Base-by-base conservation (phyloP, 2,888 invertebrate species). In the Artemia sp. region DNA sequence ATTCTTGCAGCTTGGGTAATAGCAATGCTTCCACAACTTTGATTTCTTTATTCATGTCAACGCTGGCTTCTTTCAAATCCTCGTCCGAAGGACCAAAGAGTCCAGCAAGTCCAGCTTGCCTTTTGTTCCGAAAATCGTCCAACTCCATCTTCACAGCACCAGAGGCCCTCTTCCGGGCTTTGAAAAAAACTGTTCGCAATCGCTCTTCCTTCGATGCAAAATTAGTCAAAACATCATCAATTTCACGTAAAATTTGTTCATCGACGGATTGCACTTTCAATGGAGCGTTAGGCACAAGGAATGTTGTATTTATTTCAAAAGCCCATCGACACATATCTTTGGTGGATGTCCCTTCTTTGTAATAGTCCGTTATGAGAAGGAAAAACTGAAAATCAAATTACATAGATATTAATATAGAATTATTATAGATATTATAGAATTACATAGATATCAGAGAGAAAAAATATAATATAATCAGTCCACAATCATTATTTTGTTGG, bases 321-420 rank as follows among this genome's bases (percentile, higher is more conserved):
- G 96, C 96, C 96, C 97, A 98, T 78, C 94, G 91, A 70, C 92
- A 85, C 85, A 96, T 89, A 76, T 97, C 94, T 80, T 90, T 89
- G 8, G 58, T 58, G 70, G 85, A 82, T 74, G 86, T 86, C 69
- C 90, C 91, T 75, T 87, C 84, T 76, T 90, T 90, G 81, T 90
- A 96, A 70, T 89, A 83, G 78, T 93, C 92, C 72, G 95, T 92
- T 76, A 97, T 85, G 74, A 96, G 84, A 79, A 95, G 92, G 81
- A 98, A 89, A 73, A 87, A 81, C 85, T 83, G 76, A 10, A 79
- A 80, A 73, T 72, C 71, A 73, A 74, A 71, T 38, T 38, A 1
- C 38, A 38, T 38, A 38, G 38, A 2, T 38, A 38, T 2, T 38
- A n/a, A n/a, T n/a, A n/a, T n/a, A n/a, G n/a, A n/a, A n/a, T n/a